phyloP scores from a whole-genome alignment of 2,113 vertebrate genomes.

The Barbus barbus region DNA sequence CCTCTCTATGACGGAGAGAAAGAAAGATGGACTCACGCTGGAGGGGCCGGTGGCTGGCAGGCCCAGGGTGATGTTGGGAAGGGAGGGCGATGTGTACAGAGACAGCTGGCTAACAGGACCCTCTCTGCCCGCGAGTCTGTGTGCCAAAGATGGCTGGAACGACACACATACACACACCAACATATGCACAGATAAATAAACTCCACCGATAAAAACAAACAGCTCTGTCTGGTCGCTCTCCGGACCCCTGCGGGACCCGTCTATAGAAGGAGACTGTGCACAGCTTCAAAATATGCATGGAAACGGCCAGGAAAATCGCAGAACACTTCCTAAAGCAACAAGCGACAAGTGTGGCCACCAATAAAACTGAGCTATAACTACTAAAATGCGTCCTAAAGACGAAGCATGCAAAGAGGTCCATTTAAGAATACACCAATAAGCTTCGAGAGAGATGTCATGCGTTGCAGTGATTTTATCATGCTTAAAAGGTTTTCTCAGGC shows the following conservation, averaged over 20 bases:
- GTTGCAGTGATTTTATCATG: not conserved
- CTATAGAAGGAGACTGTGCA: conserved; percentile 19
- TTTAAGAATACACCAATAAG: not conserved
- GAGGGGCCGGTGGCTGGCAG: conserved; percentile 90
- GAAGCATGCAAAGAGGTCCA: not conserved
- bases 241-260: conserved; percentile 13
- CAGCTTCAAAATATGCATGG: conserved; percentile 5
- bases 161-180: conserved; percentile 28
- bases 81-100: conserved; percentile 94
- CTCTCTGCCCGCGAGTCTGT: conserved; percentile 85
- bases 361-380: not conserved
- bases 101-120: conserved; percentile 87
- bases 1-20: conserved; percentile 13
- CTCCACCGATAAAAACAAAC: conserved; percentile 45
- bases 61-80: conserved; percentile 98
- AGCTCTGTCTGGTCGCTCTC: conserved; percentile 33
- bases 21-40: conserved; percentile 78
- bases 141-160: conserved; percentile 84
- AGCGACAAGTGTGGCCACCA: not conserved
- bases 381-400: not conserved
- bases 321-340: not conserved
- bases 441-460: not conserved
- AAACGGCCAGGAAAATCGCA: conserved; percentile 3
- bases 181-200: conserved; percentile 50
- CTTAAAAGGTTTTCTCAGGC: not conserved